Conservation (phyloP, 2,113 vertebrate species). For the Marmota monax region DNA sequence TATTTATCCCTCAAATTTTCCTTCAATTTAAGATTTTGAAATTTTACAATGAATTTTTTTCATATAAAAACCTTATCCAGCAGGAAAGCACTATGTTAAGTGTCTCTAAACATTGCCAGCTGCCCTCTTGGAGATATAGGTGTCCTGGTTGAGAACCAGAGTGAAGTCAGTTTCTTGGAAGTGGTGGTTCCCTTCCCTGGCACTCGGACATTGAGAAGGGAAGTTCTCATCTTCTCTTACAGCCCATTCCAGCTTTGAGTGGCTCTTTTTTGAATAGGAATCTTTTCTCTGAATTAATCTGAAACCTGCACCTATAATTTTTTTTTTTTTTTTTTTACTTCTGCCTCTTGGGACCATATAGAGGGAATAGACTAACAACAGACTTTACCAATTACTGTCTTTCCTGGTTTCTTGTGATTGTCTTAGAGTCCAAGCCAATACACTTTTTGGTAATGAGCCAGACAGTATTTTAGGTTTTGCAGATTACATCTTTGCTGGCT, state of each 20-base stretch:
- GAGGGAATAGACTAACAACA: background rate
- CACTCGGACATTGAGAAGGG: background rate
- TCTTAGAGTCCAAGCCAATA: background rate
- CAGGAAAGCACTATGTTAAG: background rate
- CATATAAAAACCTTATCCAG: background rate
- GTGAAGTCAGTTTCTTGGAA: background rate
- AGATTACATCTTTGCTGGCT: background rate
- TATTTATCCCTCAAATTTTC: conserved; percentile 16
- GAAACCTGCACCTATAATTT: background rate
- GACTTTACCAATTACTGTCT: background rate
- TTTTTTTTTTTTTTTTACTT: background rate
- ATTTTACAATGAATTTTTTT: conserved; percentile 16
- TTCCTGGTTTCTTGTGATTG: background rate
- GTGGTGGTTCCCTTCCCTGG: background rate
- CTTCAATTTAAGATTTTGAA: conserved; percentile 26
- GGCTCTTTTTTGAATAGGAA: background rate
- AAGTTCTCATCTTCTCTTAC: background rate
- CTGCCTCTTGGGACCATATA: too few species aligned
- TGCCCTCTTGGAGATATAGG: background rate
- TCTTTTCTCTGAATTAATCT: background rate
- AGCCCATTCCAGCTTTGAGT: background rate
- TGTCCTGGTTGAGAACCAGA: too few species aligned
- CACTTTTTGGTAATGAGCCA: background rate
- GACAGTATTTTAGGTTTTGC: background rate
- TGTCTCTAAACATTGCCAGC: background rate